These are phyloP conservation scores for Sciurus niger DNA, from an alignment of 2,113 vertebrate genomes.

Conservation along the genomic window DNA sequence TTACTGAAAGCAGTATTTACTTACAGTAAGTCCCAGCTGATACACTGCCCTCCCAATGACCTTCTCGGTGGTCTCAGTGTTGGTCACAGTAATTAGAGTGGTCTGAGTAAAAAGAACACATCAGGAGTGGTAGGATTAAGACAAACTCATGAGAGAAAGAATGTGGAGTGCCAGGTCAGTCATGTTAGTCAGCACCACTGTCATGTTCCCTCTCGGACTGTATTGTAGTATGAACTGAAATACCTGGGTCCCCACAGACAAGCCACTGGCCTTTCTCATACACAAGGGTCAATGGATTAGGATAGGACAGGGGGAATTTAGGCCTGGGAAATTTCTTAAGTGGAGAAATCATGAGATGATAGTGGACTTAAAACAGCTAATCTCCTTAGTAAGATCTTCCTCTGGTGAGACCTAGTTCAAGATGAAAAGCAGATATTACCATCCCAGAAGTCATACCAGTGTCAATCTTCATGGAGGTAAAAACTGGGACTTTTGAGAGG, in stretches of 20 bases:
- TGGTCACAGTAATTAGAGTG: conserved; percentile 81
- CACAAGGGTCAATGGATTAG: not conserved
- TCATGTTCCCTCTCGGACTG: not conserved
- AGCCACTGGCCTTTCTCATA: not conserved
- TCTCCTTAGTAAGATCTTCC: not conserved
- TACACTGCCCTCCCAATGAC: conserved; percentile 84
- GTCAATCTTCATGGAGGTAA: not conserved
- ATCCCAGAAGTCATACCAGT: not conserved
- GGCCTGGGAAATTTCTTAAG: not conserved
- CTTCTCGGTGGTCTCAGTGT: conserved; percentile 85
- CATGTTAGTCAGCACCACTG: not conserved
- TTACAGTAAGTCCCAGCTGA: conserved; percentile 87
- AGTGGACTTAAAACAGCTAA: not conserved
- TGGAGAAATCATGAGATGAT: not conserved
- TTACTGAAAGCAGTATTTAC: conserved; percentile 62
- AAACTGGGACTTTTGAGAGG: not conserved
- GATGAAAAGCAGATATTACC: not conserved
- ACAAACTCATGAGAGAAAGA: not conserved
- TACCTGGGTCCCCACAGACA: not conserved
- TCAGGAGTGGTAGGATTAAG: not conserved
- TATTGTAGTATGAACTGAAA: not conserved
- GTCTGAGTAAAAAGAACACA: conserved; percentile 81
- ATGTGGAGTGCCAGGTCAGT: not conserved
- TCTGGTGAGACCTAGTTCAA: not conserved
- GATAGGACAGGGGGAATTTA: not conserved